phyloP scores from a whole-genome alignment of 2,797 vertebrate species.

The Parauchenoglanis punctatus region DNA sequence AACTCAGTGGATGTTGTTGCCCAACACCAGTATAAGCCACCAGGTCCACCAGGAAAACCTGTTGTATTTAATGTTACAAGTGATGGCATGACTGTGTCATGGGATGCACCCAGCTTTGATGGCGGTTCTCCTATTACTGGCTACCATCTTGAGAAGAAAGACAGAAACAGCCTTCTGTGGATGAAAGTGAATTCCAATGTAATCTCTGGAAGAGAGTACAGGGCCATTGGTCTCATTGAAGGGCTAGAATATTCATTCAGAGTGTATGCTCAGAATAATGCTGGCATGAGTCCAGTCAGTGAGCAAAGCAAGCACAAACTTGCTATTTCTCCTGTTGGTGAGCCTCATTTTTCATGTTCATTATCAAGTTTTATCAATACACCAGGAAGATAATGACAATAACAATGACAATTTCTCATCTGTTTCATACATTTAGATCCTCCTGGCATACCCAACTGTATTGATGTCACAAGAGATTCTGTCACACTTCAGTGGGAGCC shows the following conservation, averaged over 20 bases:
- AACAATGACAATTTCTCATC: neutral
- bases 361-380: neutral
- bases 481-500: slow-evolving; percentile 93
- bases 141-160: slow-evolving; percentile 96
- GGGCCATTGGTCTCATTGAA: slow-evolving; percentile 88
- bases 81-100: slow-evolving; percentile 93
- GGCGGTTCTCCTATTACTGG: slow-evolving; percentile 93
- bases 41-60: slow-evolving; percentile 91
- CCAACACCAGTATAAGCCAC: slow-evolving; percentile 94
- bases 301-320: slow-evolving; percentile 96
- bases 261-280: slow-evolving; percentile 93
- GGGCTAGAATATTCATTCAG: slow-evolving; percentile 97
- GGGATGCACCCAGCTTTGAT: slow-evolving; percentile 92
- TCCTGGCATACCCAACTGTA: slow-evolving; percentile 93
- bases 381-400: neutral
- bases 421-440: slow-evolving; percentile 79
- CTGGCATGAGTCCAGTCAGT: slow-evolving; percentile 87
- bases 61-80: slow-evolving; percentile 90
- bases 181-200: slow-evolving; percentile 88
- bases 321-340: slow-evolving; percentile 96
- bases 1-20: slow-evolving; percentile 83
- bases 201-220: slow-evolving; percentile 92
- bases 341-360: slow-evolving; percentile 66
- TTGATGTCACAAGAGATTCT: slow-evolving; percentile 95
- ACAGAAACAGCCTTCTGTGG: slow-evolving; percentile 97